phyloP scores from a whole-genome alignment of 2,113 vertebrate species.

The Catharus minimus region DNA sequence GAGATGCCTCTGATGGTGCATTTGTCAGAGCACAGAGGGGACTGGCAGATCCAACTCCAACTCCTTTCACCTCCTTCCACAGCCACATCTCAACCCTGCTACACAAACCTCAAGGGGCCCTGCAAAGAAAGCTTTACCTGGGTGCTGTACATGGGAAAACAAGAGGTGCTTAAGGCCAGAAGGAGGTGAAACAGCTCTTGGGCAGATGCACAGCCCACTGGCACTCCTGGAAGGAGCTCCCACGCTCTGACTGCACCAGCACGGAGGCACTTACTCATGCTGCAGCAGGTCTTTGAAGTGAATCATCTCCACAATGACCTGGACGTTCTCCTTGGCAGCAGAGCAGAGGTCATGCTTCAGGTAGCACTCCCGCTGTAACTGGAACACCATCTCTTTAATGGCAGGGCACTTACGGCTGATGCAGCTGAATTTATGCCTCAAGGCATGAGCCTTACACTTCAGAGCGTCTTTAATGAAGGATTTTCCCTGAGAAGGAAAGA shows the following conservation, averaged over 20 bases:
- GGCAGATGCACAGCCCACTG: slow-evolving; percentile 34
- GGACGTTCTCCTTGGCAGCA: slow-evolving; percentile 92
- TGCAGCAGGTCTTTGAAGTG: slow-evolving; percentile 96
- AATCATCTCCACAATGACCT: slow-evolving; percentile 98
- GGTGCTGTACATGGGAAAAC: neutral
- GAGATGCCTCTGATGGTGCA: neutral
- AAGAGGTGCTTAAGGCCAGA: neutral
- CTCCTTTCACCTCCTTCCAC: neutral
- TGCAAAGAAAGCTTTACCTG: neutral
- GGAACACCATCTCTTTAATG: slow-evolving; percentile 97
- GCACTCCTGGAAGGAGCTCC: slow-evolving; percentile 65
- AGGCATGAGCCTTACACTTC: slow-evolving; percentile 95
- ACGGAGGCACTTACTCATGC: slow-evolving; percentile 86
- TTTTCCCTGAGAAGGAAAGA: slow-evolving; percentile 85
- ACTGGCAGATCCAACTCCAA: neutral
- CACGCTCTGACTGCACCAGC: slow-evolving; percentile 52
- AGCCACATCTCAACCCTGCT: neutral
- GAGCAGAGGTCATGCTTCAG: slow-evolving; percentile 95
- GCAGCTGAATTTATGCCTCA: slow-evolving; percentile 95
- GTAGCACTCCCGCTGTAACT: slow-evolving; percentile 97
- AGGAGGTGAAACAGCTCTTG: slow-evolving; percentile 22
- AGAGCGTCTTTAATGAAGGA: slow-evolving; percentile 98
- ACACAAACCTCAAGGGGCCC: neutral
- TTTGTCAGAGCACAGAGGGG: neutral
- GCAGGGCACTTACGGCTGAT: slow-evolving; percentile 97